A percentile compares a stretch with the other conserved stretches of the same genome.
These are phyloP conservation scores for Drosophila arizonae DNA, from an alignment of 1,140 invertebrate species.

Conservation along the genomic window DNA sequence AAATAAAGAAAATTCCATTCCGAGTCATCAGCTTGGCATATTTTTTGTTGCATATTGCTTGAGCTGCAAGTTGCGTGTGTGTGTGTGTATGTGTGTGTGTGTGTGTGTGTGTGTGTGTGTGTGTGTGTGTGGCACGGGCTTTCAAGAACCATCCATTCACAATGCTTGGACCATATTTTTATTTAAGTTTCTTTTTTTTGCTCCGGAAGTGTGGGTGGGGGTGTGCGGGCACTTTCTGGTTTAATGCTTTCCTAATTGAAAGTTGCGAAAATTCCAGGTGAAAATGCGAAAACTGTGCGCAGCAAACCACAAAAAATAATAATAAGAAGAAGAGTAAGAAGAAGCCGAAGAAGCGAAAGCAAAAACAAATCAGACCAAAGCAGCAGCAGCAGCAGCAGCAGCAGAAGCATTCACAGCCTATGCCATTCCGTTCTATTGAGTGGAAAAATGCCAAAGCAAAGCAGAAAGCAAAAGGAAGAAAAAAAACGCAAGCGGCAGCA, in stretches of 20 bases:
- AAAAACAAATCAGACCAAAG: constrained; percentile 50
- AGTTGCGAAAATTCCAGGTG: constrained; percentile 79
- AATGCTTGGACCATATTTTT: neutral
- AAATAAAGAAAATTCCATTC: constrained; percentile 23
- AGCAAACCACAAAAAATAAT: constrained; percentile 71
- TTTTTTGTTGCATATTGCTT: constrained; percentile 38
- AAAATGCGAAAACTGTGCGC: constrained; percentile 52
- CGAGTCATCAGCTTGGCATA: constrained; percentile 41
- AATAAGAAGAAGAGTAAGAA: constrained; percentile 16
- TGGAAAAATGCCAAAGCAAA: constrained; percentile 58
- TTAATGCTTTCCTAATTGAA: constrained; percentile 81
- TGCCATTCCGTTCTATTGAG: constrained; percentile 58
- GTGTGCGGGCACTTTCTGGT: constrained; percentile 72
- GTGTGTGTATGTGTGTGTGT: too few species aligned
- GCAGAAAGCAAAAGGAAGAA: constrained; percentile 2
- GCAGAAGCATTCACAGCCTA: constrained; percentile 36
- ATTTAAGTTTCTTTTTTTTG: neutral
- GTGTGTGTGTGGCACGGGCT: constrained; percentile 21
- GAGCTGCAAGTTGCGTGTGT: constrained; percentile 35
- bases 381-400: constrained; percentile 18
- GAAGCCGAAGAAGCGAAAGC: constrained; percentile 12
- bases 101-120: too few species aligned
- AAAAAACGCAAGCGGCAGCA: constrained; percentile 6
- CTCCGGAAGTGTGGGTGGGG: neutral
- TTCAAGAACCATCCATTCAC: constrained; percentile 17